Conservation (phyloP, 2,888 invertebrate genomes). For the Eubasilissa splendida region DNA sequence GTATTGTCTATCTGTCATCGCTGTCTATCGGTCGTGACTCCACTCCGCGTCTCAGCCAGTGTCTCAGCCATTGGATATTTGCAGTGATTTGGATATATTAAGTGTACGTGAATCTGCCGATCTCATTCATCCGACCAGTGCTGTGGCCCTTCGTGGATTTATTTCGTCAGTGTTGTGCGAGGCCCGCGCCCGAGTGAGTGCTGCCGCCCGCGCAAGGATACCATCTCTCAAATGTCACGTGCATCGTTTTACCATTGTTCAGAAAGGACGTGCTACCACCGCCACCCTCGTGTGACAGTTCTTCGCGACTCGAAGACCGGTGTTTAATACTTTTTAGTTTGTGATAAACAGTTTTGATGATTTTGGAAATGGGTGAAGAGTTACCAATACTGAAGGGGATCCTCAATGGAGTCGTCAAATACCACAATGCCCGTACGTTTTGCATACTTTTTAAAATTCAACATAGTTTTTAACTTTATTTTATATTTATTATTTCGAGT, state of each 20-base stretch:
- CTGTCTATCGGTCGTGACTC: conserved; percentile 39
- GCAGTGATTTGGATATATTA: conserved; percentile 35
- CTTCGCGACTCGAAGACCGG: conserved; percentile 61
- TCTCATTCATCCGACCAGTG: conserved; percentile 47
- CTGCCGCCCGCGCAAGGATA: background rate
- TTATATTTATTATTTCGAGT: background rate
- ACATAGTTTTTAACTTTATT: background rate
- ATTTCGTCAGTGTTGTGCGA: conserved; percentile 16
- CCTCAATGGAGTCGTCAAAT: conserved; percentile 91
- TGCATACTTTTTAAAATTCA: background rate
- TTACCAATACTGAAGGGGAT: conserved; percentile 92
- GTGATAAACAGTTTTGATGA: conserved; percentile 62
- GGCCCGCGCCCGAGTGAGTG: background rate
- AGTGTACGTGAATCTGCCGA: conserved; percentile 46
- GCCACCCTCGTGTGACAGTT: conserved; percentile 64
- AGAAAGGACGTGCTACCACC: conserved; percentile 47
- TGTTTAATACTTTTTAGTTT: conserved; percentile 43
- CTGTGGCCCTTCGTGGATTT: conserved; percentile 38
- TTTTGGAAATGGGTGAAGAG: conserved; percentile 87
- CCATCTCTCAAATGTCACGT: conserved; percentile 49
- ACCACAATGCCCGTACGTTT: conserved; percentile 94
- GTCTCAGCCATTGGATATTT: conserved; percentile 23
- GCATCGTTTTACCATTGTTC: conserved; percentile 17
- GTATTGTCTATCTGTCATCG: conserved; percentile 59
- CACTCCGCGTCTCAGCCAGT: conserved; percentile 6